Percentiles rank a stretch among this genome's conserved stretches.
Evolutionary conservation across 1,140 invertebrate genomes (phyloP).

Genomic region (Camponotus floridanus): DNA sequence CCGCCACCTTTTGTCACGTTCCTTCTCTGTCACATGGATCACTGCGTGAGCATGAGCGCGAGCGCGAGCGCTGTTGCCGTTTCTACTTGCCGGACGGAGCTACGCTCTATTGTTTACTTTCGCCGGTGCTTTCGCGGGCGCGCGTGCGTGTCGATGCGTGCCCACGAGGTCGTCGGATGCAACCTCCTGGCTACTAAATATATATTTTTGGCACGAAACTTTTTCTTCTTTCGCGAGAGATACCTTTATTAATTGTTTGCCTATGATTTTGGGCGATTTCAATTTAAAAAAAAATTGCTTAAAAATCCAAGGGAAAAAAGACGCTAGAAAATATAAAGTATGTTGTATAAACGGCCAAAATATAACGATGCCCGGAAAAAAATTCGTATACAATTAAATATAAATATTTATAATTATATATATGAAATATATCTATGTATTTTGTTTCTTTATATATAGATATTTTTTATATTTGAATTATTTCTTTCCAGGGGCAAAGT

Average conservation of each 20-base stretch:
- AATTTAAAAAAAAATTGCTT: not conserved
- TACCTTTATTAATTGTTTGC: not conserved
- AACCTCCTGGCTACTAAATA: conserved; percentile 43
- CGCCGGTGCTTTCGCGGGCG: conserved; percentile 61
- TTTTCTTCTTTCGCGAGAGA: not conserved
- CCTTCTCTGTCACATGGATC: conserved; percentile 85
- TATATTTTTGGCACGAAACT: not conserved
- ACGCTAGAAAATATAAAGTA: not conserved
- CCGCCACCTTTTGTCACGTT: conserved; percentile 84
- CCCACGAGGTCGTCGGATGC: conserved; percentile 23
- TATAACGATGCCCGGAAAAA: no score
- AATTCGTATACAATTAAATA: no score
- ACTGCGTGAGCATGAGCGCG: conserved; percentile 36
- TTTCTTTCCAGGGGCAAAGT: no score
- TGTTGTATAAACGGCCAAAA: not conserved
- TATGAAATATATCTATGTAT: no score
- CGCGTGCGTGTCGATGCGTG: conserved; percentile 70
- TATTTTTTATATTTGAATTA: no score
- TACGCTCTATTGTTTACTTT: conserved; percentile 81
- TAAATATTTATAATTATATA: no score
- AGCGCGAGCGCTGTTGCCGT: conserved; percentile 71
- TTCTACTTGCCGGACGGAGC: conserved; percentile 60
- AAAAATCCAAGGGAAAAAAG: no score
- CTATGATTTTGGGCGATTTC: not conserved
- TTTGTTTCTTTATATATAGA: no score